Evolutionary conservation across 2,797 vertebrate species (phyloP), one percentile per base, ranked within the genome.

Genomic region (Onychomys arenicola): DNA sequence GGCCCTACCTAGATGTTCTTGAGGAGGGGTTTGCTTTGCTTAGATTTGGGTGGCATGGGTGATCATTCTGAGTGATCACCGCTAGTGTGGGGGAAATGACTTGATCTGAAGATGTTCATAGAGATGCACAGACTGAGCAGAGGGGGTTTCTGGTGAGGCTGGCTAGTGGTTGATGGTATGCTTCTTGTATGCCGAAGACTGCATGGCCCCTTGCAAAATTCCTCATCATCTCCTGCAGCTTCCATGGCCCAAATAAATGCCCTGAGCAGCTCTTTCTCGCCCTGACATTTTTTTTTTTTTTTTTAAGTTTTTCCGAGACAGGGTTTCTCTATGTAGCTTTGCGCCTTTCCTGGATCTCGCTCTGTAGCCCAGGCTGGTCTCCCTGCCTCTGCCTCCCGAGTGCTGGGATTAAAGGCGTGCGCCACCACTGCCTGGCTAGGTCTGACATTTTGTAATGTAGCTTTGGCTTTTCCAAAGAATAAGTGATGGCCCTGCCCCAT

Each of bases 121-220:
- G 25, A 4, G 0, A 5, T 34, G 1, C 7, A 12, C 10, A 4
- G 34, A 32, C 0, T 1, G 6, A 4, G 77, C 32, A 2, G 1
- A 8, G 1, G 7, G 57, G 0, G 14, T 0, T 46, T 55, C 27
- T 5, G 0, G 1, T 0, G 5, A 25, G 9, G 6, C 6, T 1
- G n/a, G n/a, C 17, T 59, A 7, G 1, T 0, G 21, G 67, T 21
- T 2, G 4, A 37, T 57, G 29, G 17, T 49, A 13, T 14, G 27
- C 9, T 5, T 25, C 32, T 52, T 40, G 23, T 59, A n/a, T 19
- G 9, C 21, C n/a, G 19, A 55, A 19, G n/a, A 21, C 49, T 0
- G 0, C 17, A 34, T 0, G 0, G 55, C 13, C 52, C 21, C 55
- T 84, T 37, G 55, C 40, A 34, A 25, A 37, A 23, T 7, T 6